phyloP scores from a whole-genome alignment of 2,888 invertebrate species.

The Beris morrisii region DNA sequence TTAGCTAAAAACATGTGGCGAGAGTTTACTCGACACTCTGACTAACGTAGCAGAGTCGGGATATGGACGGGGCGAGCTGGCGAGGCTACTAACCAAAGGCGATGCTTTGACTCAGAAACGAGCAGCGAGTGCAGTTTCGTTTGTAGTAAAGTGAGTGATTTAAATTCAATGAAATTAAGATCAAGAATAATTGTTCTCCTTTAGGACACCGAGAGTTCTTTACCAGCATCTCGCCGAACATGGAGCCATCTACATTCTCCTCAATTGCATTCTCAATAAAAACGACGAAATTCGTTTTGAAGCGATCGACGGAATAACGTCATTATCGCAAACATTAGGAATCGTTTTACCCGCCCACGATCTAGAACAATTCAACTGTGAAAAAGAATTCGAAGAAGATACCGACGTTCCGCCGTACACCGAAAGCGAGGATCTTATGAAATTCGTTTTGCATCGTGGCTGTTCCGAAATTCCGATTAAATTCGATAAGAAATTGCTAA shows the following conservation, averaged over 20 bases:
- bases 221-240: constrained; percentile 52
- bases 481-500: constrained; percentile 52
- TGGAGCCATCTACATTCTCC: constrained; percentile 49
- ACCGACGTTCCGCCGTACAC: constrained; percentile 41
- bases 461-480: constrained; percentile 42
- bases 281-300: constrained; percentile 49
- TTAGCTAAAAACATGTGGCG: constrained; percentile 49
- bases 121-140: constrained; percentile 53
- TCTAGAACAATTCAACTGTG: constrained; percentile 39
- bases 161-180: background rate
- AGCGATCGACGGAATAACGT: constrained; percentile 52
- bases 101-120: constrained; percentile 50
- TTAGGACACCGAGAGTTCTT: constrained; percentile 47
- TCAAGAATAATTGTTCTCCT: background rate
- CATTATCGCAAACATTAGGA: constrained; percentile 50
- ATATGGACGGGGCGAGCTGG: constrained; percentile 54
- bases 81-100: constrained; percentile 48
- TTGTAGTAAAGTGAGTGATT: constrained; percentile 47
- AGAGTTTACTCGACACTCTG: constrained; percentile 50
- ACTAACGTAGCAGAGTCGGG: constrained; percentile 55
- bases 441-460: constrained; percentile 39
- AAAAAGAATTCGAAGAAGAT: constrained; percentile 43
- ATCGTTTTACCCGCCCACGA: constrained; percentile 45
- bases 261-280: constrained; percentile 50
- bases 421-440: constrained; percentile 36